A percentile compares a stretch with the other conserved stretches of the same genome.
These are phyloP conservation scores for Lissocephala sabroskyi DNA, from an alignment of 2,888 invertebrate genomes.

Conservation along the genomic window DNA sequence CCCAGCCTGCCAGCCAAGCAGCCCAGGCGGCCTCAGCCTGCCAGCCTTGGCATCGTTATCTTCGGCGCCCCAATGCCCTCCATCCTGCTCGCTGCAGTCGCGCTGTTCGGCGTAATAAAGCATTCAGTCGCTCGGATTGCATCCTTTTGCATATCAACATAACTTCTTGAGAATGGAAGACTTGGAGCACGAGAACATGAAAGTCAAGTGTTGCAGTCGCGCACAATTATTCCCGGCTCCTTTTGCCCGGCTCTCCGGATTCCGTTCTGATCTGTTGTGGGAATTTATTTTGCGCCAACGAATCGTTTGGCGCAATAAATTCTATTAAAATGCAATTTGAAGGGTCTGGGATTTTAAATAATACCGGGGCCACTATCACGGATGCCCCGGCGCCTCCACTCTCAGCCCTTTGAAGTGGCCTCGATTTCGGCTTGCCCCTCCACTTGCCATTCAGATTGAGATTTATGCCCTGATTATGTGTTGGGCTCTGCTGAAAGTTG, in stretches of 20 bases:
- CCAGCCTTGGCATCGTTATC: slow-evolving; percentile 41
- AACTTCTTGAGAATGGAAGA: slow-evolving; percentile 51
- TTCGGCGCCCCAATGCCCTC: slow-evolving; percentile 3
- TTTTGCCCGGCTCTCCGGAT: slow-evolving; percentile 7
- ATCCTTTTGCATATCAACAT: slow-evolving; percentile 27
- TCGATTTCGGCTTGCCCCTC: slow-evolving; percentile 16
- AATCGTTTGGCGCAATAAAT: slow-evolving; percentile 54
- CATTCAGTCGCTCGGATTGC: slow-evolving; percentile 1
- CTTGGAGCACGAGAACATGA: slow-evolving; percentile 54
- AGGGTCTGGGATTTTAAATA: slow-evolving; percentile 61
- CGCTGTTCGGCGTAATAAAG: slow-evolving; percentile 17
- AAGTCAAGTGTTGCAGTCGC: slow-evolving; percentile 63
- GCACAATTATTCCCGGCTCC: slow-evolving; percentile 16
- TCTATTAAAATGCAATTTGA: slow-evolving; percentile 65
- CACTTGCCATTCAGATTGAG: slow-evolving; percentile 19
- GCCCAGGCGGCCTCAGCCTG: slow-evolving; percentile 7
- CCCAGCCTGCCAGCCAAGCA: slow-evolving; percentile 2
- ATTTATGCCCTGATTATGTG: slow-evolving; percentile 29
- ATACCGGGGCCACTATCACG: slow-evolving; percentile 33
- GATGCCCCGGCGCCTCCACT: too few species aligned
- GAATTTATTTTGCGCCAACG: slow-evolving; percentile 28
- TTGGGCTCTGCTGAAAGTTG: neutral
- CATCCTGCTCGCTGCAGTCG: too few species aligned
- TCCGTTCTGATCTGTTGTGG: slow-evolving; percentile 6
- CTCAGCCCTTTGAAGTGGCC: too few species aligned